Evolutionary conservation across 2,113 vertebrate genomes (phyloP).

Genomic region (Rhabdornis inornatus): DNA sequence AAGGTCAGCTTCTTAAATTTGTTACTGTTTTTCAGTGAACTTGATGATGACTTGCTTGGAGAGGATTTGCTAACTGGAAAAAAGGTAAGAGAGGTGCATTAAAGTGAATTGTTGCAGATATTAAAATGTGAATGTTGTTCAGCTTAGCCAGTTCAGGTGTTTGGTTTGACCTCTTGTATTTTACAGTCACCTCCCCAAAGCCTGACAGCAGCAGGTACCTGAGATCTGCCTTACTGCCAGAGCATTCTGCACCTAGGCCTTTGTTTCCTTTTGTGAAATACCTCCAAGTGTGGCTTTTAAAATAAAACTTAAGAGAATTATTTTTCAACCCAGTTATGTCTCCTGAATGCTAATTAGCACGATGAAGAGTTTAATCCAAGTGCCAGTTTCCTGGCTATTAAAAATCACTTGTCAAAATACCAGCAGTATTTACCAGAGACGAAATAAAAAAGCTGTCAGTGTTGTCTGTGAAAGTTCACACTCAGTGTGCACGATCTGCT

Average conservation of each 20-base stretch:
- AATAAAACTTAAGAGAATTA: background rate
- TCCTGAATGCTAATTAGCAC: background rate
- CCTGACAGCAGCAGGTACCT: background rate
- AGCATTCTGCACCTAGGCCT: background rate
- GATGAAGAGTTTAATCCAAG: background rate
- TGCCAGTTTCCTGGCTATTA: background rate
- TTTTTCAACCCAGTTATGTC: background rate
- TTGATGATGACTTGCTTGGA: constrained; percentile 92
- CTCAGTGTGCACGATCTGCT: background rate
- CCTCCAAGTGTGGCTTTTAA: background rate
- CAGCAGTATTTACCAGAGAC: background rate
- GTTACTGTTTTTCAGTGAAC: constrained; percentile 79
- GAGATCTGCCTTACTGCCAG: background rate
- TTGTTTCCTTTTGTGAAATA: background rate
- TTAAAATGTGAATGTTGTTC: background rate
- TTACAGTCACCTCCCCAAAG: background rate
- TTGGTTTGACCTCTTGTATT: background rate
- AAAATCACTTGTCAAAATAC: background rate
- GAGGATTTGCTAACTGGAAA: constrained; percentile 90
- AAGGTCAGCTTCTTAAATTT: background rate
- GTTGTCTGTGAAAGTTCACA: background rate
- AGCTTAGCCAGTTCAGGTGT: background rate
- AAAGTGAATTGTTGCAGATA: background rate
- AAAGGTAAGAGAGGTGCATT: constrained; percentile 80
- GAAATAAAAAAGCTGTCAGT: background rate